Evolutionary conservation across 1,140 invertebrate genomes (phyloP).

Genomic region (Diprion similis): DNA sequence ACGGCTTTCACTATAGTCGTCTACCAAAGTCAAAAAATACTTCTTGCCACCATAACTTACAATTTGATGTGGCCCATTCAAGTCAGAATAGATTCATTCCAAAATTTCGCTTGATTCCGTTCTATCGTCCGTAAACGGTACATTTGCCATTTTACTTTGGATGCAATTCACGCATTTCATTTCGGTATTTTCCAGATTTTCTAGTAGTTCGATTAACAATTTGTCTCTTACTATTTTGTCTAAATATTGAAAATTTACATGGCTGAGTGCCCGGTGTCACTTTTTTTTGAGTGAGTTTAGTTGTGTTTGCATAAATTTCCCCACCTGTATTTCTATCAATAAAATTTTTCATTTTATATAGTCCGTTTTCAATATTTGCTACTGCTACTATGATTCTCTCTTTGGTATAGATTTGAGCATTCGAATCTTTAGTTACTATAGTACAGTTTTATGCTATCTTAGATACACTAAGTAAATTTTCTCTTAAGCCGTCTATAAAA

Average conservation of each 20-base stretch:
- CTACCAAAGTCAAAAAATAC: conserved; percentile 36
- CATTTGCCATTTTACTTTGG: conserved; percentile 37
- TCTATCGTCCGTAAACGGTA: conserved; percentile 52
- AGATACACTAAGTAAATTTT: conserved; percentile 27
- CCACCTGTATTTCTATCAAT: neutral
- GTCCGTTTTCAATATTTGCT: neutral
- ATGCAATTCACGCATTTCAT: conserved; percentile 37
- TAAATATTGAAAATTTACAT: conserved; percentile 49
- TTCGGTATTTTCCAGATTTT: conserved; percentile 30
- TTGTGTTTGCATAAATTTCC: too few relatives aligned
- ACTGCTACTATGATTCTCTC: neutral
- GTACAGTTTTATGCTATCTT: conserved; percentile 20
- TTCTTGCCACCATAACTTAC: conserved; percentile 38
- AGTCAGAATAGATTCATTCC: conserved; percentile 47
- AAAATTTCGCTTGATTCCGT: conserved; percentile 39
- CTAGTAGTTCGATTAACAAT: conserved; percentile 31
- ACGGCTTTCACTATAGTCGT: conserved; percentile 47
- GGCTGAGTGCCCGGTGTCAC: conserved; percentile 44
- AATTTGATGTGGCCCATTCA: conserved; percentile 47
- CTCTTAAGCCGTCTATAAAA: conserved; percentile 23
- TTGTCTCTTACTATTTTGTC: conserved; percentile 41
- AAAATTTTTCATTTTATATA: neutral
- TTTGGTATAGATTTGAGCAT: neutral
- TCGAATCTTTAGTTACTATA: conserved; percentile 14
- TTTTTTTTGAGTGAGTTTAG: conserved; percentile 42